Evolutionary conservation across 2,888 invertebrate genomes (phyloP).

Genomic region (Ctena decussata): DNA sequence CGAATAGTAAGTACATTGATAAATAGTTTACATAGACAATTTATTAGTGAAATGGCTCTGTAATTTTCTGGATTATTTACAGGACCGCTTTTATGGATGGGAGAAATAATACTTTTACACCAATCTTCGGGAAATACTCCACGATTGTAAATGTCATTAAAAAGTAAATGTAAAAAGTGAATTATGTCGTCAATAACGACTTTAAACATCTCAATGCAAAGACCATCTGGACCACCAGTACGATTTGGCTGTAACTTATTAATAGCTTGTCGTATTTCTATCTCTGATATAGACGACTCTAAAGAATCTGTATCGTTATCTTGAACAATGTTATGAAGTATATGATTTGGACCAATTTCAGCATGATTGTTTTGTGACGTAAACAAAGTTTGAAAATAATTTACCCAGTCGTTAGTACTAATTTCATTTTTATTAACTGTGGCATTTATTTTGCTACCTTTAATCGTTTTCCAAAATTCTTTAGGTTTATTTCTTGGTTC

Average conservation of each 20-base stretch:
- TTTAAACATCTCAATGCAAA: not conserved
- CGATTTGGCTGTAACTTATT: not conserved
- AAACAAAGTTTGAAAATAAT: not conserved
- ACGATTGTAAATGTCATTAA: slow-evolving; percentile 34
- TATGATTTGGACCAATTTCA: not conserved
- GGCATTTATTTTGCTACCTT: not conserved
- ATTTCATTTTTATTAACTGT: not conserved
- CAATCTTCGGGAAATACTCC: slow-evolving; percentile 34
- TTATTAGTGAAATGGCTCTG: slow-evolving; percentile 12
- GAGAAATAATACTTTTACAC: slow-evolving; percentile 35
- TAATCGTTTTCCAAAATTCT: not conserved
- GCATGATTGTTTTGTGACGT: not conserved
- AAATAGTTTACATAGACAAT: slow-evolving; percentile 1
- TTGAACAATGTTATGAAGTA: not conserved
- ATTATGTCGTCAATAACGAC: not conserved
- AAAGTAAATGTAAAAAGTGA: slow-evolving; percentile 27
- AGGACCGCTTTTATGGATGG: slow-evolving; percentile 13
- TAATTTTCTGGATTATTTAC: slow-evolving; percentile 3
- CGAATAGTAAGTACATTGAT: not conserved
- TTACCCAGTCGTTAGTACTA: not conserved
- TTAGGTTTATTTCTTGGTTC: not conserved
- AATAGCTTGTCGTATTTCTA: not conserved
- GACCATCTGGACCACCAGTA: not conserved
- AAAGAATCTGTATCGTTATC: not conserved
- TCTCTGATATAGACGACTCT: not conserved